Conservation (phyloP, 2,113 vertebrate genomes). For the Phyllostomus discolor region DNA sequence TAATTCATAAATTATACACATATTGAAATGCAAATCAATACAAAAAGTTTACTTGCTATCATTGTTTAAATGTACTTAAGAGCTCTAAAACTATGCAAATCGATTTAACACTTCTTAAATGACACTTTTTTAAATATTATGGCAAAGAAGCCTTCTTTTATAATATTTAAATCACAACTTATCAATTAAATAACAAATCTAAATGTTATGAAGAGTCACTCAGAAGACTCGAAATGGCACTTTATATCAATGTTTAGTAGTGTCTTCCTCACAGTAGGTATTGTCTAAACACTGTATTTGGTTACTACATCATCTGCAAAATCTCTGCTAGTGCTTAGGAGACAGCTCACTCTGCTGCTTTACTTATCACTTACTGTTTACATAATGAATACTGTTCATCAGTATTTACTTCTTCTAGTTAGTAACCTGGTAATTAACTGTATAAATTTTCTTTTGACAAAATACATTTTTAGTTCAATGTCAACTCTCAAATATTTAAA, state of each 20-base stretch:
- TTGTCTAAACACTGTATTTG: background rate
- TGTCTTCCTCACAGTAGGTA: background rate
- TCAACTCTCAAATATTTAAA: conserved; percentile 42
- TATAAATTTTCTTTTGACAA: conserved; percentile 2
- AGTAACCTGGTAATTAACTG: background rate
- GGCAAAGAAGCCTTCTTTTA: background rate
- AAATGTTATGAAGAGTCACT: conserved; percentile 21
- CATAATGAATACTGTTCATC: background rate
- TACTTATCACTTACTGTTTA: background rate
- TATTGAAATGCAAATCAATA: conserved; percentile 36
- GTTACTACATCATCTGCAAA: background rate
- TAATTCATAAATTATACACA: conserved; percentile 46
- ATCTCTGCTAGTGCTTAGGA: background rate
- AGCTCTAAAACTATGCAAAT: background rate
- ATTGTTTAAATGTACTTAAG: conserved; percentile 9
- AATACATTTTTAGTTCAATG: conserved; percentile 18
- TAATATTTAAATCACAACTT: background rate
- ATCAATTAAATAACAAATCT: conserved; percentile 8
- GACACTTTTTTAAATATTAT: background rate
- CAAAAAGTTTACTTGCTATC: background rate
- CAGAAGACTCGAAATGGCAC: background rate
- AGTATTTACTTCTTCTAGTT: conserved; percentile 22
- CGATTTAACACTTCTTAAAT: conserved; percentile 16
- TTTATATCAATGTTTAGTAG: background rate
- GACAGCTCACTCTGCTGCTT: background rate